Evolutionary conservation across 92 coral and sea anemone species (phyloP), one percentile per base, ranked within the genome.

Genomic region (Heliopora coerulea): DNA sequence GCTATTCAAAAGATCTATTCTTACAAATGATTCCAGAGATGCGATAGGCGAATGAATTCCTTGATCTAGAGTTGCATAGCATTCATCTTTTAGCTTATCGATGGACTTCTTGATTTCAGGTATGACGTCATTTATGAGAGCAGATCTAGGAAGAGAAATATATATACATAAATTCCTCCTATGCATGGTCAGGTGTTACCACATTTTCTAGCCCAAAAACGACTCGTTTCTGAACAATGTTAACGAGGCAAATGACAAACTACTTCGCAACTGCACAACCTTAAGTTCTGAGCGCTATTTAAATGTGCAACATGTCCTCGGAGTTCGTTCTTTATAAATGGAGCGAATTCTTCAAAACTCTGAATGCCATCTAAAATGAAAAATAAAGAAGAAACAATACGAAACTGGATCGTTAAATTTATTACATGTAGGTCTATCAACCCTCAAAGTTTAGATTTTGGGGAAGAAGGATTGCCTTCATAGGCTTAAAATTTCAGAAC

Each of bases 31-130:
- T 10, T 69, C 76, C 49, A 75, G 26, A 39, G 60, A 9, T 26
- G 56, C 35, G 30, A 44, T 33, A 15, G 59, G 69, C 18, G 77
- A 65, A 40, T 73, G 49, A 54, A 46, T 34, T 63, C 75, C 13
- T 68, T 68, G 49, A 48, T 42, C 31, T 74, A 72, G 48, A 23
- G 49, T 72, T 31, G 65, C 70, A 57, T 87, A 86, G 34, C 84
- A 80, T 8, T 60, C 85, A 23, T 65, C 54, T 72, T 85, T 88
- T 84, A 93, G 24, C 44, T 83, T 58, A 8, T 88, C 87, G 35
- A 93, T 82, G 48, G 91, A 85, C 39, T 85, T 79, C 70, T 85
- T 90, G 67, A 93, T 78, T 27, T 84, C 88, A 41, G 96, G 85
- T 39, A 92, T 78, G 0, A 83, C 85, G 42, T 84, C 84, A 17